Conservation (phyloP, 2,888 invertebrate genomes). For the Escarpia spicata region DNA sequence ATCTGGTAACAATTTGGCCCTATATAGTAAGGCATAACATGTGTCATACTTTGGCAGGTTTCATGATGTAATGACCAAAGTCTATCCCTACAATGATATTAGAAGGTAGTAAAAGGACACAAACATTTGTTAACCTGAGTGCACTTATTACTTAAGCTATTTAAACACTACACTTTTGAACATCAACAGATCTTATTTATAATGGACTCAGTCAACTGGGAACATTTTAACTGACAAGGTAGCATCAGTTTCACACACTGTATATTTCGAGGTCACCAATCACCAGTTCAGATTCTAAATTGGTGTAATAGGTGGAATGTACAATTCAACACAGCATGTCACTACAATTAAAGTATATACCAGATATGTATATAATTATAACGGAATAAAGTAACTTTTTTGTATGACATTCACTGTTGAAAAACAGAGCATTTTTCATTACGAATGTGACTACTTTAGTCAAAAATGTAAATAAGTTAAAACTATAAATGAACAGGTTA, state of each 20-base stretch:
- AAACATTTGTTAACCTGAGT: too few species aligned
- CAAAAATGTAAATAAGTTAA: not conserved
- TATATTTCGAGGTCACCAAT: not conserved
- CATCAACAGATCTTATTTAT: too few species aligned
- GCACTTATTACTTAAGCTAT: too few species aligned
- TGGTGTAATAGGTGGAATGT: not conserved
- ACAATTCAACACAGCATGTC: not conserved
- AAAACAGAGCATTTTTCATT: not conserved
- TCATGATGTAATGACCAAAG: too few species aligned
- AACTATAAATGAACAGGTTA: not conserved
- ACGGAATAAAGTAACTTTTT: not conserved
- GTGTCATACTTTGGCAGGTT: too few species aligned
- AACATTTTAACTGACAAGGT: not conserved
- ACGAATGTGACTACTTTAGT: not conserved
- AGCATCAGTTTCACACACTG: not conserved
- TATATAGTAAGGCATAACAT: too few species aligned
- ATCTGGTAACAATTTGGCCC: too few species aligned
- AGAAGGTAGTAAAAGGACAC: too few species aligned
- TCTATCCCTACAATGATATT: too few species aligned
- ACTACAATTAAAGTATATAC: not conserved
- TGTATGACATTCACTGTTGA: not conserved
- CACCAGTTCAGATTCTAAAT: not conserved
- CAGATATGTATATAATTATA: not conserved
- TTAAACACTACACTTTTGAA: too few species aligned
- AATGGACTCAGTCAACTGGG: too few species aligned